These are phyloP conservation scores for Drosophila watanabei DNA, from an alignment of 1,140 invertebrate genomes.

Conservation along the genomic window DNA sequence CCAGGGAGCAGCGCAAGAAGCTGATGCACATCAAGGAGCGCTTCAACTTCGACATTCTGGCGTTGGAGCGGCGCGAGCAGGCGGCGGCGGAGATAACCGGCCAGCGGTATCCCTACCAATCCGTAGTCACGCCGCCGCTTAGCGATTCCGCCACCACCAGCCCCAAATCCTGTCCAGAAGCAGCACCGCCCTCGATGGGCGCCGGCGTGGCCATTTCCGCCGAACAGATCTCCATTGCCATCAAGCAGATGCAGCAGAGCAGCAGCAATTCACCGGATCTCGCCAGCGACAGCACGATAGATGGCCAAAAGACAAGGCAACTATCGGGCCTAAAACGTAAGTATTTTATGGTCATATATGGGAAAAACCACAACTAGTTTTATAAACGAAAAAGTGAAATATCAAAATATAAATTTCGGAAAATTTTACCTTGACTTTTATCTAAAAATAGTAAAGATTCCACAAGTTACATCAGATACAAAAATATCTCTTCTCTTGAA, in stretches of 20 bases:
- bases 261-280: conserved; percentile 14
- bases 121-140: not conserved
- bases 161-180: conserved; percentile 6
- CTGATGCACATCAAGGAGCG: not conserved
- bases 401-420: not conserved
- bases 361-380: not conserved
- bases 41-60: conserved; percentile 28
- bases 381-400: not conserved
- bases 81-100: conserved; percentile 11
- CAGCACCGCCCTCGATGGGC: conserved; percentile 18
- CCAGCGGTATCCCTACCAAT: conserved; percentile 4
- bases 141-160: conserved; percentile 19
- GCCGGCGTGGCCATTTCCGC: conserved; percentile 32
- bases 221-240: conserved; percentile 8
- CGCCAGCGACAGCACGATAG: conserved; percentile 6
- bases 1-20: conserved; percentile 9
- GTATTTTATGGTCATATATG: not conserved
- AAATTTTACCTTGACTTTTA: not conserved
- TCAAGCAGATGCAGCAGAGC: not conserved
- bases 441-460: not conserved
- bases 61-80: conserved; percentile 8
- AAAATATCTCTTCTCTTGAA: not conserved
- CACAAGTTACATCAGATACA: not conserved
- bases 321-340: conserved; percentile 55
- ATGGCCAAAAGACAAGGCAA: conserved; percentile 26